A percentile compares a stretch with the other conserved stretches of the same genome.
phyloP scores from a whole-genome alignment of 1,140 invertebrate species.

The Druon quercuslanigerum region DNA sequence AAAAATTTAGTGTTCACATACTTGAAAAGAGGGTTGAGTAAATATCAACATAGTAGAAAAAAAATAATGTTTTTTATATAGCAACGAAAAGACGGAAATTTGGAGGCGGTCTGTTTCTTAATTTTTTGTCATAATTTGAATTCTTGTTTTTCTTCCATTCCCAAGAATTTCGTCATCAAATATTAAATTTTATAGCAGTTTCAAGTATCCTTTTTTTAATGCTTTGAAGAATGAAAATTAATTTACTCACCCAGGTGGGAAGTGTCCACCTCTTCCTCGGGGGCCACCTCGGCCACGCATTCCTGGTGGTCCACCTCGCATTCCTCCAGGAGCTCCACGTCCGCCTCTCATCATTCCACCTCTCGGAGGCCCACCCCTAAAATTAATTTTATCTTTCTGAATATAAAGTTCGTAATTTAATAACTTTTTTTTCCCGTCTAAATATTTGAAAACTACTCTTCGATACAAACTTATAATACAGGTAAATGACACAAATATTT shows the following conservation, averaged over 20 bases:
- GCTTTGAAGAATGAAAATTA: constrained; percentile 21
- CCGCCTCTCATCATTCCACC: constrained; percentile 68
- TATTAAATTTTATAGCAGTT: neutral
- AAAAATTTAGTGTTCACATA: too few species aligned
- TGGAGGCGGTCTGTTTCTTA: too few species aligned
- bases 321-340: constrained; percentile 65
- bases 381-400: neutral
- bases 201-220: too few species aligned
- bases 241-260: constrained; percentile 66
- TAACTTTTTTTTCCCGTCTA: neutral
- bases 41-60: too few species aligned
- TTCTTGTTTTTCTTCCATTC: neutral
- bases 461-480: too few species aligned
- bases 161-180: neutral
- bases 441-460: too few species aligned
- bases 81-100: too few species aligned
- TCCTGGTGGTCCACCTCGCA: constrained; percentile 68
- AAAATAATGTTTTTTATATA: too few species aligned
- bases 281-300: constrained; percentile 71
- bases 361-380: constrained; percentile 69
- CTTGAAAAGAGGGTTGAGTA: too few species aligned
- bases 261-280: constrained; percentile 70
- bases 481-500: too few species aligned
- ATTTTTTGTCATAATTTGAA: too few species aligned
- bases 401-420: neutral